Base-by-base conservation (phyloP, 2,888 invertebrate genomes). In the Diarsia mendica region DNA sequence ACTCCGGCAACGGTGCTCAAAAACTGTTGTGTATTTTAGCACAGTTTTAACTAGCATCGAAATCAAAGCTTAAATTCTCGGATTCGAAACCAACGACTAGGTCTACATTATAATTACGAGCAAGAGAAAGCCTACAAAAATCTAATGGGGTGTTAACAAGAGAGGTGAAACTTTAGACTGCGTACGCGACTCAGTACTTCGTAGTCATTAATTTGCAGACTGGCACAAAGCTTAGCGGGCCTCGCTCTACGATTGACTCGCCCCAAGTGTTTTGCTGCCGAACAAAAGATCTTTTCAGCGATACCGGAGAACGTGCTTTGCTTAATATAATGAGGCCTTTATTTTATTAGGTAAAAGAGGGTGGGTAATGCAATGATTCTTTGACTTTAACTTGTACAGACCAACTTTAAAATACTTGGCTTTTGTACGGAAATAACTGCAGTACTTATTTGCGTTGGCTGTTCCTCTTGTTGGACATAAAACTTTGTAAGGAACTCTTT, bases 251-350 rank as follows among this genome's bases (percentile, higher is more conserved):
- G 95, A 96, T 95, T 95, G 96, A 96, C 95, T 96, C 91, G 90
- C 91, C 93, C 92, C 92, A 91, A 95, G 95, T 95, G 94, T 95
- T 95, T 94, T 93, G 93, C 91, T 89, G 87, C 87, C 86, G 89
- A 94, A 95, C 95, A 96, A 96, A 95, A 94, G 95, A 91, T 92
- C 95, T 92, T 94, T 95, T 95, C 93, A 94, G 83, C 90, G 90
- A 90, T 92, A 91, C 90, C 87, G 85, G 88, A 85, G 92, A 93
- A 92, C 94, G 94, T 93, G 94, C 92, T 90, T 89, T 89, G 92
- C 91, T 93, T 94, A 92, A 93, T 94, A 95, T 95, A 95, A 95
- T 94, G 95, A 95, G 91, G 89, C 85, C 91, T 93, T 94, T 95
- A 93, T 94, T 94, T 94, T 93, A 92, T 92, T 92, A 92, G 89